phyloP scores from a whole-genome alignment of 2,888 invertebrate genomes.

The Prenolepis imparis region DNA sequence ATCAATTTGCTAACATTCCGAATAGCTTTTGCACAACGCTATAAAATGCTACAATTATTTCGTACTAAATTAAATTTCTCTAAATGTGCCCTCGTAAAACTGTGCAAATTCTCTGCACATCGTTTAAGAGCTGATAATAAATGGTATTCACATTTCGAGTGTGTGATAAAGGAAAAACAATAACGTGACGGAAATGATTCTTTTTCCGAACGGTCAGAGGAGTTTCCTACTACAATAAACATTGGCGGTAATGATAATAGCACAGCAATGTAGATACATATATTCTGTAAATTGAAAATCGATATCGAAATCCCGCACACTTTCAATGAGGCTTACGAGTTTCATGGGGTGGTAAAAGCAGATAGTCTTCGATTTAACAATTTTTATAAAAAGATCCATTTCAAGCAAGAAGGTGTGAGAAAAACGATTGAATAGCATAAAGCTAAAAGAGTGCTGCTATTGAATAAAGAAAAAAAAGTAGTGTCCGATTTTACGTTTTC shows the following conservation, averaged over 20 bases:
- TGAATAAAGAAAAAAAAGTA: conserved; percentile 17
- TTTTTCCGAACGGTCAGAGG: conserved; percentile 36
- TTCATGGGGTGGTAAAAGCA: conserved; percentile 46
- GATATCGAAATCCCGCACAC: conserved; percentile 50
- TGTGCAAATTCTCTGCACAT: conserved; percentile 29
- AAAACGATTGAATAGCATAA: conserved; percentile 37
- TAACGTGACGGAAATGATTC: conserved; percentile 44
- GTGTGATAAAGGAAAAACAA: conserved; percentile 51
- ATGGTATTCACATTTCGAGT: conserved; percentile 32
- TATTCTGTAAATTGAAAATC: conserved; percentile 52
- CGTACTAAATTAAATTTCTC: conserved; percentile 41
- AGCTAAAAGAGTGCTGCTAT: conserved; percentile 25
- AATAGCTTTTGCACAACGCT: neutral
- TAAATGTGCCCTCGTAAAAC: conserved; percentile 12
- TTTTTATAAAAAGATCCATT: conserved; percentile 47
- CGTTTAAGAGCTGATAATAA: conserved; percentile 39
- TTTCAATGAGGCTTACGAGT: conserved; percentile 52
- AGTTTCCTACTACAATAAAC: conserved; percentile 54
- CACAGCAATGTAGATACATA: conserved; percentile 46
- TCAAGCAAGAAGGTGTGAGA: conserved; percentile 30
- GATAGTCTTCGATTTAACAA: conserved; percentile 52
- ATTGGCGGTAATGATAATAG: conserved; percentile 52
- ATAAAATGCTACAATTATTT: conserved; percentile 32
- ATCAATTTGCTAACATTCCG: neutral
- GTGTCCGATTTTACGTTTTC: conserved; percentile 9